Conservation (phyloP, 2,888 invertebrate species). For the Cylloceria caligata region DNA sequence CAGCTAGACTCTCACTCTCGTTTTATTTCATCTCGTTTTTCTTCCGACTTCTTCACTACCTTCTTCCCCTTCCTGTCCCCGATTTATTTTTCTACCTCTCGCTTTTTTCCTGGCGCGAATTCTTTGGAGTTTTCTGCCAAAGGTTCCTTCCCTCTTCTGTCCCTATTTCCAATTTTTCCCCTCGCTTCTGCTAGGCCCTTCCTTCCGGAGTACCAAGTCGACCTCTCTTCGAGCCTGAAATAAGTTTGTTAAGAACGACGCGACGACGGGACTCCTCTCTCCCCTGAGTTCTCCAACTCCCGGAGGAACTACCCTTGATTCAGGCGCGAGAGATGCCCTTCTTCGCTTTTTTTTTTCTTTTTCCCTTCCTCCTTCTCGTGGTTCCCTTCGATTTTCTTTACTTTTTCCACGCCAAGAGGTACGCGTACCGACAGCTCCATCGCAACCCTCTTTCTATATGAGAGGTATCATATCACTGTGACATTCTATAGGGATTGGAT, state of each 20-base stretch:
- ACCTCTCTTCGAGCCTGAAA: conserved; percentile 66
- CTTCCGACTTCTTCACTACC: conserved; percentile 54
- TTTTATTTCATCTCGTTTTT: conserved; percentile 57
- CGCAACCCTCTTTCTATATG: background rate
- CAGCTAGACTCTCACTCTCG: conserved; percentile 55
- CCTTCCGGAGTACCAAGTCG: conserved; percentile 68
- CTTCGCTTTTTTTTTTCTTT: conserved; percentile 37
- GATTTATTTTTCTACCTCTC: conserved; percentile 49
- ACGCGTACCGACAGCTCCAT: conserved; percentile 13
- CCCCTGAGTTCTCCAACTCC: conserved; percentile 69
- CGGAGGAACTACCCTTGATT: conserved; percentile 70
- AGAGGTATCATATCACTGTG: background rate
- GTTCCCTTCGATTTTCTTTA: conserved; percentile 18
- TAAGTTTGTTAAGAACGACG: conserved; percentile 79
- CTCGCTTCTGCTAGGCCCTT: conserved; percentile 43
- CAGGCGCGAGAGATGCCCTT: conserved; percentile 23
- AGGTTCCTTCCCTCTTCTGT: conserved; percentile 46
- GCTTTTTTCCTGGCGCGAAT: conserved; percentile 46
- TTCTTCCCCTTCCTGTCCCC: conserved; percentile 41
- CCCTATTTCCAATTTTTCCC: conserved; percentile 51
- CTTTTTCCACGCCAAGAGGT: conserved; percentile 23
- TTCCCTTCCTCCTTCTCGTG: background rate
- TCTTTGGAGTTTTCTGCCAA: conserved; percentile 57
- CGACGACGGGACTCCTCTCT: conserved; percentile 49
- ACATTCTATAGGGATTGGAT: background rate